These are phyloP conservation scores for Toxostoma redivivum DNA, from an alignment of 2,113 vertebrate species.

Conservation along the genomic window DNA sequence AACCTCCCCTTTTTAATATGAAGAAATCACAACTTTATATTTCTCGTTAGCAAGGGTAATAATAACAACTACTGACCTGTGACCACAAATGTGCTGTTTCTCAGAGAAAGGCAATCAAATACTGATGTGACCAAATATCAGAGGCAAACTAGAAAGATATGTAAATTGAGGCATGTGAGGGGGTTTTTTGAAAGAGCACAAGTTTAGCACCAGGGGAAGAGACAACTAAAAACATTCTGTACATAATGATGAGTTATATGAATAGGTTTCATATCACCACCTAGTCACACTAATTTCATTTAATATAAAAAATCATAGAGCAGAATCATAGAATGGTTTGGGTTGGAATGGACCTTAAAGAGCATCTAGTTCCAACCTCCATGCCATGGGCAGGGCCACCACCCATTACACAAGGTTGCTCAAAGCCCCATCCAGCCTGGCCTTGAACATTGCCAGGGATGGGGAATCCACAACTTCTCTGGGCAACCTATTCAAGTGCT, in stretches of 20 bases:
- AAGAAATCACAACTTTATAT: background rate
- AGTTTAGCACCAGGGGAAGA: background rate
- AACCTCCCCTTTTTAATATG: background rate
- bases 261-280: background rate
- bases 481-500: background rate
- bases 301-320: background rate
- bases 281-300: background rate
- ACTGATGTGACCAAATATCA: background rate
- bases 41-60: background rate
- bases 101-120: background rate
- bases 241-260: background rate
- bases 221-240: background rate
- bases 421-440: background rate
- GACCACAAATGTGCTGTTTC: fast-evolving
- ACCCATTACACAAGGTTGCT: background rate
- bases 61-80: background rate
- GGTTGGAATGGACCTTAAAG: background rate
- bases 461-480: background rate
- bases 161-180: background rate
- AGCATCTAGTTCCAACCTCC: background rate
- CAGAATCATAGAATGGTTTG: background rate
- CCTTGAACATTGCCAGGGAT: background rate
- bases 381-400: background rate
- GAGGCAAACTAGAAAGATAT: background rate
- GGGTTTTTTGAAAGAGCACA: background rate